Evolutionary conservation across 1,140 invertebrate species (phyloP), one percentile per base, ranked within the genome.

Genomic region (Pogonomyrmex californicus): DNA sequence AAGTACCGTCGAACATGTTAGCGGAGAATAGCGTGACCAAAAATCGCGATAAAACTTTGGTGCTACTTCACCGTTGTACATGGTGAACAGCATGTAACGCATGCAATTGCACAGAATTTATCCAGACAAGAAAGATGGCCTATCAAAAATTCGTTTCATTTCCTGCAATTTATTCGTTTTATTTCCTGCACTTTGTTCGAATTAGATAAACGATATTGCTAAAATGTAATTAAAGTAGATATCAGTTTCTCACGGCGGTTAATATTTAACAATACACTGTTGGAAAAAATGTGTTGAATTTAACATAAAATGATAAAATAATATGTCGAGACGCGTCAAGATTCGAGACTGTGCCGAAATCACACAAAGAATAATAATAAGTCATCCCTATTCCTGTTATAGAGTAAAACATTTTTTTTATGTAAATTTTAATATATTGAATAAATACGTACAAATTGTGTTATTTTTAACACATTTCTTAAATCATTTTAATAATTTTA

Each of bases 1-100:
- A 73, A 83, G 30, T 83, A 83, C 33, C 36, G 68, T 83, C 38
- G 54, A 73, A 75, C 54, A 62, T 62, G 54, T 73, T 38, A 56
- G 2, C 14, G 4, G 51, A 71, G 17, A 23, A 36, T 82, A 60
- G 66, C 79, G 66, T 82, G 79, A 82, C 54, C 12, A 73, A 73
- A 75, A 83, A 83, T 83, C 79, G 41, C 75, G 68, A 83, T 60
- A 36, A 60, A 83, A 82, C 51, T 82, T 73, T 30, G 41, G 30
- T 60, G 68, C 30, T 54, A 58, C 54, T 47, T 30, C 62, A 38
- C 33, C 33, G 49, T 41, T 41, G 38, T 73, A 73, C n/a, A 66
- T 9, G 47, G 60, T 47, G 30, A 36, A 17, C 10, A 47, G 36
- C 38, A n/a, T 71, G 23, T 71, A 70, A 82, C 12, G 51, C 41